Percentiles rank a stretch among this genome's conserved stretches.
Evolutionary conservation across 2,113 vertebrate genomes (phyloP).

Genomic region (Paradoxurus hermaphroditus): DNA sequence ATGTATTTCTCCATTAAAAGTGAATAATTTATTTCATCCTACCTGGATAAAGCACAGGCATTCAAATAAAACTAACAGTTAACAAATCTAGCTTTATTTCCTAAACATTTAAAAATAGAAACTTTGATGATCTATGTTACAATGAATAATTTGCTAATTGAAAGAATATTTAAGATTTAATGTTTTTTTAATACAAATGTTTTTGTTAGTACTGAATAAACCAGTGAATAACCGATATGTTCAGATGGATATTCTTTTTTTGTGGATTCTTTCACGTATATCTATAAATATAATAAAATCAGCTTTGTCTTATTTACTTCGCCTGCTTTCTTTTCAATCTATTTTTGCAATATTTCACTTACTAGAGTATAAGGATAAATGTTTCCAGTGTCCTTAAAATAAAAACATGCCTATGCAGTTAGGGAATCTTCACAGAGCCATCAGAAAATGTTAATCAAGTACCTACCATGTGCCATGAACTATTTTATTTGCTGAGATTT

Average conservation of each 20-base stretch:
- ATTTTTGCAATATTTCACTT: background rate
- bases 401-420: background rate
- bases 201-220: background rate
- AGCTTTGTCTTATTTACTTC: background rate
- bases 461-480: background rate
- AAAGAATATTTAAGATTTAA: background rate
- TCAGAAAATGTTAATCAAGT: background rate
- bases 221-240: background rate
- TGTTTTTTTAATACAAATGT: background rate
- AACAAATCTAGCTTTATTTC: constrained; percentile 23
- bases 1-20: constrained; percentile 50
- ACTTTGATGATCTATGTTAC: background rate
- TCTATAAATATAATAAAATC: constrained; percentile 10
- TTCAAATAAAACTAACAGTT: constrained; percentile 22
- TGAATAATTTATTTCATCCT: constrained; percentile 60
- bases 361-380: background rate
- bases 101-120: constrained; percentile 46
- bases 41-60: background rate
- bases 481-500: background rate
- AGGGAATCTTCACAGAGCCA: background rate
- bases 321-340: background rate
- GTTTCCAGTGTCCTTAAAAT: background rate
- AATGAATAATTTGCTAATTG: constrained; percentile 36
- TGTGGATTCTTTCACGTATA: background rate
- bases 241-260: background rate